phyloP scores from a whole-genome alignment of 2,888 invertebrate species.

The Agriopis marginaria region DNA sequence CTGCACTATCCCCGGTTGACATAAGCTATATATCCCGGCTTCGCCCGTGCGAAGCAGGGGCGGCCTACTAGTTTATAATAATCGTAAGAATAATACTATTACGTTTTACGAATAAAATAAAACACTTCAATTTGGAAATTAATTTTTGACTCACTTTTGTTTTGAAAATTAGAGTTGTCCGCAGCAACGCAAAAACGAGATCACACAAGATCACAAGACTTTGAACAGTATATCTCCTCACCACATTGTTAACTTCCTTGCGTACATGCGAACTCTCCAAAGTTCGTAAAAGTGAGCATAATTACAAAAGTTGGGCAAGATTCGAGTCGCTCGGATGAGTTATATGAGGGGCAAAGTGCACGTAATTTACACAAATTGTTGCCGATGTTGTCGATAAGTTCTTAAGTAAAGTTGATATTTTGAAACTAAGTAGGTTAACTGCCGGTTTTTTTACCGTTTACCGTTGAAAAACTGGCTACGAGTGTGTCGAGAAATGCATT shows the following conservation, averaged over 20 bases:
- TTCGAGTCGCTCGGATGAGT: constrained; percentile 38
- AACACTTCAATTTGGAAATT: too few species aligned
- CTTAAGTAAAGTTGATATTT: constrained; percentile 3
- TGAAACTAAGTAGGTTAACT: neutral
- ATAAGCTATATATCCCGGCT: too few species aligned
- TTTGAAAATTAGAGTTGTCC: neutral
- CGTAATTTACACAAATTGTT: constrained; percentile 36
- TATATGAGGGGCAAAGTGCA: constrained; percentile 36
- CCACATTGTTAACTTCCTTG: constrained; percentile 28
- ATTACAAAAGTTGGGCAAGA: constrained; percentile 44
- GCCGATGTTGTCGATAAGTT: constrained; percentile 18
- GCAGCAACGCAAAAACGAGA: neutral
- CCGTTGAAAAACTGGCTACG: too few species aligned
- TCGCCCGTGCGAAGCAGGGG: too few species aligned
- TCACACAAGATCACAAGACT: neutral
- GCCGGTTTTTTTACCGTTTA: neutral
- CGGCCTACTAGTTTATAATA: too few species aligned
- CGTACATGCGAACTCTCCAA: constrained; percentile 28
- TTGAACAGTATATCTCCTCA: constrained; percentile 19
- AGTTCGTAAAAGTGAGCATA: constrained; percentile 45
- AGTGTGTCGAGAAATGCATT: too few species aligned
- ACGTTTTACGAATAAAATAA: too few species aligned
- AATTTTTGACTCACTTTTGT: too few species aligned
- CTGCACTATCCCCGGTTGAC: too few species aligned
- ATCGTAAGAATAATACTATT: too few species aligned